phyloP scores from a whole-genome alignment of 2,113 vertebrate genomes.

The Orientallactaga bullata region DNA sequence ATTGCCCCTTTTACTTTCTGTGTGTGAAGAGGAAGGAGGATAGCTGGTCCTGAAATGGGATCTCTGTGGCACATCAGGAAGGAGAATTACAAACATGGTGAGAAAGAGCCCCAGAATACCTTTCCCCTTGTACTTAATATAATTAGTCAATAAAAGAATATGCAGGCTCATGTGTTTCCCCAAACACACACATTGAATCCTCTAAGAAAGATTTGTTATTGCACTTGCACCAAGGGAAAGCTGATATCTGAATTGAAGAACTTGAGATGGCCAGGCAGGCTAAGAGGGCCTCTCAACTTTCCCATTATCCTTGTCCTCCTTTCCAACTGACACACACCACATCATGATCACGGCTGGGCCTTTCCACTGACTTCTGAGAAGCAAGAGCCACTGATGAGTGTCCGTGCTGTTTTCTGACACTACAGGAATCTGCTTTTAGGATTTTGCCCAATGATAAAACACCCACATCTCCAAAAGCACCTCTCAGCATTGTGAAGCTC shows the following conservation, averaged over 20 bases:
- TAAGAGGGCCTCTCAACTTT: not conserved
- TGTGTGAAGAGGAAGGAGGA: constrained; percentile 82
- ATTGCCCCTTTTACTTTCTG: constrained; percentile 85
- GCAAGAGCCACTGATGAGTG: not conserved
- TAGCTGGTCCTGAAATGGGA: constrained; percentile 79
- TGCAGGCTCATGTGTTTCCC: not conserved
- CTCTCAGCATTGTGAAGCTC: not conserved
- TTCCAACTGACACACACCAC: not conserved
- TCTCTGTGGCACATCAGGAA: constrained; percentile 72
- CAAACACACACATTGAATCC: not conserved
- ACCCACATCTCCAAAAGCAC: not conserved
- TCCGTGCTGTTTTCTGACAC: not conserved
- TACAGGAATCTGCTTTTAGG: not conserved
- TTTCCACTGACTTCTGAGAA: not conserved
- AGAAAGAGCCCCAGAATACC: constrained; percentile 56
- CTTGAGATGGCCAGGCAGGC: not conserved
- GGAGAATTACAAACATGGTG: constrained; percentile 71
- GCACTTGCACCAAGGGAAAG: not conserved
- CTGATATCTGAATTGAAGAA: not conserved
- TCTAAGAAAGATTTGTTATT: not conserved
- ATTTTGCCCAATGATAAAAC: not conserved
- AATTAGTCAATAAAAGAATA: constrained; percentile 77
- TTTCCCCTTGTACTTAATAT: constrained; percentile 70
- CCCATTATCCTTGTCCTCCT: not conserved
- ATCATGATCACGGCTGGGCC: too few relatives aligned